A percentile compares a stretch with the other conserved stretches of the same genome.
phyloP scores from a whole-genome alignment of 2,888 invertebrate species.

The Neoscelio sp. region DNA sequence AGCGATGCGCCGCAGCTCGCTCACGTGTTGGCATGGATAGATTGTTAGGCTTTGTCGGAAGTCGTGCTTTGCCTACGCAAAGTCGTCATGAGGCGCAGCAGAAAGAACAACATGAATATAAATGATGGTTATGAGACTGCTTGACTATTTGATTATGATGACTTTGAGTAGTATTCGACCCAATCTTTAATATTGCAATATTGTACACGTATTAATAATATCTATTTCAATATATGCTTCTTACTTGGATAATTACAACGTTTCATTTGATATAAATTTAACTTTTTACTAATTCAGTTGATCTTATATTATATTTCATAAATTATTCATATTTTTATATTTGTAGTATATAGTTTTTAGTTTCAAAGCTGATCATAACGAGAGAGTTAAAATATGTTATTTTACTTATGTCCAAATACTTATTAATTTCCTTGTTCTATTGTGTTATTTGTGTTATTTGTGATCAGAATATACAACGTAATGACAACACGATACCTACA shows the following conservation, averaged over 20 bases:
- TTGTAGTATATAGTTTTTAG: too few species aligned
- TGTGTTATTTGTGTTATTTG: too few species aligned
- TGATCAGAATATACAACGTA: background rate
- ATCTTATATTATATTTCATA: too few species aligned
- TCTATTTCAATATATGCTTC: too few species aligned
- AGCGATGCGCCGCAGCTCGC: conserved; percentile 1
- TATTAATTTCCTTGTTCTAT: too few species aligned
- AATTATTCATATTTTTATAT: too few species aligned
- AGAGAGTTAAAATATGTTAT: too few species aligned
- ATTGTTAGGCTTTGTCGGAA: conserved; percentile 44
- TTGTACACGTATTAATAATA: conserved; percentile 31
- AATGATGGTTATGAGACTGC: conserved; percentile 39
- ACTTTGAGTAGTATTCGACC: conserved; percentile 18
- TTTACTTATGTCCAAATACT: too few species aligned
- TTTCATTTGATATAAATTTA: too few species aligned
- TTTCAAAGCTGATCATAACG: too few species aligned
- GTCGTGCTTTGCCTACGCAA: conserved; percentile 50
- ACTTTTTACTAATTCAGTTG: too few species aligned
- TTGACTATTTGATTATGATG: conserved; percentile 31
- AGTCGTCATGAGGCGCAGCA: conserved; percentile 1
- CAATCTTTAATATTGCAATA: conserved; percentile 21
- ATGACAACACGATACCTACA: conserved; percentile 25
- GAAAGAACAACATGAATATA: conserved; percentile 22
- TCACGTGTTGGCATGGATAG: conserved; percentile 27
- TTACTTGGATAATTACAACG: too few species aligned